These are phyloP conservation scores for Chanos chanos DNA, from an alignment of 2,797 vertebrate species.

Conservation along the genomic window DNA sequence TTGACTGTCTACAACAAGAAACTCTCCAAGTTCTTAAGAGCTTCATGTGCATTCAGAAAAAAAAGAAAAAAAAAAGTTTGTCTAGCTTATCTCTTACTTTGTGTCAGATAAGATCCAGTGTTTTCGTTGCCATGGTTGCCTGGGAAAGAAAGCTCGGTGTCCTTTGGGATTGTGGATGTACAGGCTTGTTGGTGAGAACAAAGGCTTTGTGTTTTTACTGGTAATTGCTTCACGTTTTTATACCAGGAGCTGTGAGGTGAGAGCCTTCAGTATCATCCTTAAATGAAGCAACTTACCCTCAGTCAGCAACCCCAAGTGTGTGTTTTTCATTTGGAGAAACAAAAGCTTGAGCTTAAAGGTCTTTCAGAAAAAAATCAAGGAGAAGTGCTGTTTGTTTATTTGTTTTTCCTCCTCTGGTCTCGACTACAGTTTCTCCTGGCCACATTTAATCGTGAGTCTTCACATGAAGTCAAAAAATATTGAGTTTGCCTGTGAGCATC, in stretches of 20 bases:
- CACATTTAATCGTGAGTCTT: conserved; percentile 38
- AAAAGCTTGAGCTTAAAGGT: conserved; percentile 31
- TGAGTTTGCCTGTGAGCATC: conserved; percentile 41
- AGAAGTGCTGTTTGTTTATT: conserved; percentile 27
- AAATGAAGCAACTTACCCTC: conserved; percentile 22
- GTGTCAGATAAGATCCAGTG: conserved; percentile 12
- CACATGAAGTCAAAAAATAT: conserved; percentile 39
- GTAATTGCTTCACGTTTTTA: conserved; percentile 48
- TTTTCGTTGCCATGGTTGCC: conserved; percentile 30
- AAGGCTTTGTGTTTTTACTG: conserved; percentile 31
- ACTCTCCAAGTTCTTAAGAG: conserved; percentile 10
- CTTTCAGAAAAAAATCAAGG: conserved; percentile 42
- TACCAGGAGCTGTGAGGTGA: conserved; percentile 31
- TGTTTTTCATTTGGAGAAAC: conserved; percentile 32
- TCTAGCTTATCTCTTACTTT: no score
- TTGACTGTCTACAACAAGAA: neutral
- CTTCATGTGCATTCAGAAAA: conserved; percentile 25
- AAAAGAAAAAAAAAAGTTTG: no score
- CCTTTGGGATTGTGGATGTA: conserved; percentile 6
- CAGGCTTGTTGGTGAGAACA: conserved; percentile 39
- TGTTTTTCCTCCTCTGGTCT: conserved; percentile 27
- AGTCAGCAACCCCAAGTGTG: conserved; percentile 26
- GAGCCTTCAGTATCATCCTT: conserved; percentile 32
- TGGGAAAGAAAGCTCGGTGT: conserved; percentile 9
- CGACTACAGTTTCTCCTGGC: conserved; percentile 32